Conservation (phyloP, 2,888 invertebrate species). For the Eilema sororculum region DNA sequence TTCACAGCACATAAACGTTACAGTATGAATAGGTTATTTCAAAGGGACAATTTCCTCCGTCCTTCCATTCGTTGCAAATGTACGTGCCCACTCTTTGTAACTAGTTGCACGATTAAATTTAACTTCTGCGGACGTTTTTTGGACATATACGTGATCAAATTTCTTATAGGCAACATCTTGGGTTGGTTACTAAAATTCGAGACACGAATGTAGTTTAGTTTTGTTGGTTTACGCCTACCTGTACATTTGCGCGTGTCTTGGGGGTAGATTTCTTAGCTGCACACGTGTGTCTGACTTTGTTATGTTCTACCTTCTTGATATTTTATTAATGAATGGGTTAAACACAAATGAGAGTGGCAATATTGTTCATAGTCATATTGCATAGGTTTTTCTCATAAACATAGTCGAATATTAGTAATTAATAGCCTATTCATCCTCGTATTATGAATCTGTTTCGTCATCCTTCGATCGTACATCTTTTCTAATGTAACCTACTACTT, state of each 20-base stretch:
- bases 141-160: conserved; percentile 48
- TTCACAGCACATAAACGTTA: conserved; percentile 43
- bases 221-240: conserved; percentile 30
- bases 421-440: too few species aligned
- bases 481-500: too few species aligned
- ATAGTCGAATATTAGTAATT: too few species aligned
- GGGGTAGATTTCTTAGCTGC: neutral
- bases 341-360: neutral
- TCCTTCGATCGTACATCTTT: too few species aligned
- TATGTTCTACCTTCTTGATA: neutral
- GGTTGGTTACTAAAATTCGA: conserved; percentile 33
- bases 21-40: conserved; percentile 49
- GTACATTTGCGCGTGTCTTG: conserved; percentile 17
- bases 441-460: too few species aligned
- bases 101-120: conserved; percentile 56
- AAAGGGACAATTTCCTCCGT: conserved; percentile 48
- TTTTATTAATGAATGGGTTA: neutral
- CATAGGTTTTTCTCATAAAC: neutral
- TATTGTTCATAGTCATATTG: neutral
- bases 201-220: conserved; percentile 42
- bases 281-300: neutral
- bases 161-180: conserved; percentile 35
- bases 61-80: conserved; percentile 41
- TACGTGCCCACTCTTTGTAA: conserved; percentile 49
- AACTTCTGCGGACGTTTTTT: conserved; percentile 52